Evolutionary conservation across 1,140 invertebrate genomes (phyloP), one percentile per base, ranked within the genome.

Genomic region (Tyrophagus putrescentiae): DNA sequence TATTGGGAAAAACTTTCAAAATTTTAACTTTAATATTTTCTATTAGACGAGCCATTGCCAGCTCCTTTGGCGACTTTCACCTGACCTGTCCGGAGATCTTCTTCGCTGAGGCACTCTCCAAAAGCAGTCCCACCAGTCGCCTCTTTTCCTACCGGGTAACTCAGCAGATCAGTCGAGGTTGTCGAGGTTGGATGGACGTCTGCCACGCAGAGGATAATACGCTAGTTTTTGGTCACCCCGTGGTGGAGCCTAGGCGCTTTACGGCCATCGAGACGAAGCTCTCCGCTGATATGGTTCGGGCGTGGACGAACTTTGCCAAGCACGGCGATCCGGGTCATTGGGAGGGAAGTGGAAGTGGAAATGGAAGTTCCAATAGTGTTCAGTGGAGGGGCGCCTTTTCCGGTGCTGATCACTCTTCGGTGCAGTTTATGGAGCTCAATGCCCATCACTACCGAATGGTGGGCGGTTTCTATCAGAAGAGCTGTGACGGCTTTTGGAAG

Each of bases 181-280:
- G 41, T 5, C 5, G 7, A 45, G 80, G 80, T 45, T 97, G 92
- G 92, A 90, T 91, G 61, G 92, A 92, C 7, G 88, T 90, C 0
- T 82, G 95, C 78, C 92, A 97, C 71, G 92, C 82, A 0, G 91
- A 95, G 72, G 92, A 97, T 72, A 93, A 97, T 62, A 85, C 80
- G 68, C 96, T 89, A 71, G 79, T 94, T 21, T 95, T 95, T 71
- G 91, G 93, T n/a, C n/a, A 13, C n/a, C 36, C 36, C n/a, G n/a
- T n/a, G n/a, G n/a, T 39, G n/a, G n/a, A n/a, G n/a, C 36, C n/a
- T 81, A 39, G 33, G 0, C 74, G 77, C 9, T 84, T 84, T 66
- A 80, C 78, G 44, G 94, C 90, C 72, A 82, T 80, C 2, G 72
- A 77, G 1, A 79, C 84, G 61, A 78, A 83, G 42, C 79, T 95